Evolutionary conservation across 1,140 invertebrate species (phyloP), one percentile per base, ranked within the genome.

Genomic region (Zophobas morio): DNA sequence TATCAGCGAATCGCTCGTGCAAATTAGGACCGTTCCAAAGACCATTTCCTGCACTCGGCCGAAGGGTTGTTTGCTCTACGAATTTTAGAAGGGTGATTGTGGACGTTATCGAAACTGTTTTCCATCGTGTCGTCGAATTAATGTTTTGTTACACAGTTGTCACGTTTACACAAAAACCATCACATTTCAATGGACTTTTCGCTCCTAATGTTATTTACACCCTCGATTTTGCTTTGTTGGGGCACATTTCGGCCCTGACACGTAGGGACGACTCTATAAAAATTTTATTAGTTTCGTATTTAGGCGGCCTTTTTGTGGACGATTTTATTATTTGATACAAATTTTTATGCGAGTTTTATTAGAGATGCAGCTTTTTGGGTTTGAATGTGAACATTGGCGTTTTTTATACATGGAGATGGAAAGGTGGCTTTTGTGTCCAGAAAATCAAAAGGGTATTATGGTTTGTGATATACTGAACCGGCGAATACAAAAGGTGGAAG

Each of bases 281-380:
- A 51, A 51, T 39, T 70, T 75, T 66, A 75, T 75, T 6, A 74
- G 37, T 40, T 32, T 54, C 47, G 46, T 74, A 53, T 74, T 40
- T 36, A 66, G 57, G 57, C 60, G 74, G 60, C 32, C 32, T 75
- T 54, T 75, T 75, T 75, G 60, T 75, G 57, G 74, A 66, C 51
- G 40, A 6, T 37, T 74, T 54, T 40, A 74, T 53, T 74, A 54
- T 74, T 49, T 54, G 74, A 70, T 75, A 70, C 74, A 70, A 66
- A 75, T 75, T 75, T 70, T 53, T 56, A 74, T 42, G 39, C 42
- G 35, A 32, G 51, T 74, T 53, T 74, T 56, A 74, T 34, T 74
- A 8, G 53, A 75, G 49, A 4, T 51, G 49, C 49, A 51, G 6
- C 20, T 51, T 51, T 51, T 51, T 51, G 20, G 20, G 20, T 20